Evolutionary conservation across 2,113 vertebrate genomes (phyloP), one percentile per base, ranked within the genome.

Genomic region (Morone chrysops): DNA sequence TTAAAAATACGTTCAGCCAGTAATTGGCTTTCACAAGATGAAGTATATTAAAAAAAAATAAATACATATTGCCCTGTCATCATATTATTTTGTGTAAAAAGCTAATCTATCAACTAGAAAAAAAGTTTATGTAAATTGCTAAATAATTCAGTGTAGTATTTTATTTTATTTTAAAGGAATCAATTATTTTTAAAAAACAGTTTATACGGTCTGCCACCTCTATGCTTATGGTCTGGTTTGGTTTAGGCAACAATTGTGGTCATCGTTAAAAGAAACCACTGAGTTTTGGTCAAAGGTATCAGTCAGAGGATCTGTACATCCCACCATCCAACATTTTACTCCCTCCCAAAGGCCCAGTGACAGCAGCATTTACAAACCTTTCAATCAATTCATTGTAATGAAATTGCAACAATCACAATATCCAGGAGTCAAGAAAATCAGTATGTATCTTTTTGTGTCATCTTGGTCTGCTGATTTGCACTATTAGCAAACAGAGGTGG

Each of bases 1-100:
- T 83, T 72, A 78, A 20, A 83, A 76, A 66, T 62, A 40, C 73
- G 8, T 62, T 85, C 57, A 77, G 48, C 38, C 41, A 67, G 48
- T 63, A 63, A 82, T 71, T 85, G 31, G 56, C 41, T 22, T 43
- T 47, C 43, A 20, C 53, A 70, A 51, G 62, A 63, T 59, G 14
- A 76, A 54, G 25, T 20, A 20, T 56, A 16, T 65, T 65, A 48
- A 85, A 75, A 48, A 68, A 50, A 70, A 59, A 65, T 47, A 79
- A 40, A 41, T 17, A 47, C 17, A 51, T 68, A 54, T 72, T 74
- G 9, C 45, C 8, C 7, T 68, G 22, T 67, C 45, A 40, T 61
- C 8, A 38, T 22, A 65, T 41, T 31, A 22, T 65, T 13, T 63
- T 50, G 38, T 70, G 63, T 31, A 40, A 7, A 25, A 4, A 48